Conservation (phyloP, 2,113 vertebrate species). For the Zapornia atra region DNA sequence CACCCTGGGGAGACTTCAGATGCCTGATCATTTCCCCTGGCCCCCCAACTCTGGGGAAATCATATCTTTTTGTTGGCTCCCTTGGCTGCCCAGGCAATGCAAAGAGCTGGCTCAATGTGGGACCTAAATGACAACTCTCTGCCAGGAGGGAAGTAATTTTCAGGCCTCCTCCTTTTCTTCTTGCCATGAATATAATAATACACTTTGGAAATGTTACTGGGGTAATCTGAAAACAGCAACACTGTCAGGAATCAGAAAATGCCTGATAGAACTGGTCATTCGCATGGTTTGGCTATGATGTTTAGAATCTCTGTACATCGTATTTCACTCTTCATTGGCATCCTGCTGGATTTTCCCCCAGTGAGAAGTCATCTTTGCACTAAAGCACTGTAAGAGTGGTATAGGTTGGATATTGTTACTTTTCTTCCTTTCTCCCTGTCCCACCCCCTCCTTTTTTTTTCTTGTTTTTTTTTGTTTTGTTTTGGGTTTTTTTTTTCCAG, state of each 20-base stretch:
- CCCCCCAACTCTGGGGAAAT: slow-evolving; percentile 44
- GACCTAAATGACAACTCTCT: slow-evolving; percentile 44
- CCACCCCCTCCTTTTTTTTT: no score
- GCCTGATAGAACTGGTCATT: slow-evolving; percentile 1
- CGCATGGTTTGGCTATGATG: not conserved
- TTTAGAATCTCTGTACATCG: not conserved
- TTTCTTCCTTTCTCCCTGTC: not conserved
- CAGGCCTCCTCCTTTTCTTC: slow-evolving; percentile 31
- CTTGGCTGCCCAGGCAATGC: slow-evolving; percentile 42
- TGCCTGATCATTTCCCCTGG: slow-evolving; percentile 51
- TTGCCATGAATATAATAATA: slow-evolving; percentile 43
- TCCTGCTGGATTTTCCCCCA: not conserved
- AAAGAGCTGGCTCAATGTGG: slow-evolving; percentile 18
- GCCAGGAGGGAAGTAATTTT: slow-evolving; percentile 59
- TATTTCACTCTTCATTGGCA: slow-evolving; percentile 35
- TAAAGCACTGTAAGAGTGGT: not conserved
- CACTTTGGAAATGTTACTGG: slow-evolving; percentile 43
- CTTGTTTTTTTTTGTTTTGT: not conserved
- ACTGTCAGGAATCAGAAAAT: slow-evolving; percentile 43
- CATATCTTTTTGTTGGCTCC: slow-evolving; percentile 38
- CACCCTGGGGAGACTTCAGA: slow-evolving; percentile 24
- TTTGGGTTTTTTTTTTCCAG: not conserved
- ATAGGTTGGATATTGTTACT: not conserved
- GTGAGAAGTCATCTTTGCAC: not conserved
- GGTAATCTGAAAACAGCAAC: slow-evolving; percentile 46